Conservation (phyloP, 2,888 invertebrate genomes). For the Plusia festucae region DNA sequence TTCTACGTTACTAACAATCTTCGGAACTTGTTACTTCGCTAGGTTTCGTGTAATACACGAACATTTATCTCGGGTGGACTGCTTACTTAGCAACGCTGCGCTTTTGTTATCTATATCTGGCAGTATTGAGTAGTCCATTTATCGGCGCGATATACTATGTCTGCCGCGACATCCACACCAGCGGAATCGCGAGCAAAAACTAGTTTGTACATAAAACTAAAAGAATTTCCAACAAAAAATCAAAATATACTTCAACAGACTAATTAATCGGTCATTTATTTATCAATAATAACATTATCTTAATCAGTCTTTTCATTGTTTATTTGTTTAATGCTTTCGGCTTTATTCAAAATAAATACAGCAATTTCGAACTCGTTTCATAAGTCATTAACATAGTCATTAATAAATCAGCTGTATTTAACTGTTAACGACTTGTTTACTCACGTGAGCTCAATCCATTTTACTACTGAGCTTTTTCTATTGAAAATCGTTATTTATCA, state of each 20-base stretch:
- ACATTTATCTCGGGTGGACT: too few species aligned
- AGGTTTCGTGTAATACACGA: constrained; percentile 11
- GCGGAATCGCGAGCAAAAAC: too few species aligned
- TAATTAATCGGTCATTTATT: constrained; percentile 1
- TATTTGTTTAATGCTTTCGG: neutral
- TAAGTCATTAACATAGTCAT: neutral
- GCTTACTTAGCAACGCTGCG: too few species aligned
- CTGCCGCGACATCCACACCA: too few species aligned
- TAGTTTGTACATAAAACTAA: too few species aligned
- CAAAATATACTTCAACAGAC: neutral
- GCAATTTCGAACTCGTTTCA: constrained; percentile 9
- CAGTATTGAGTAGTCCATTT: too few species aligned
- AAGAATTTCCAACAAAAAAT: too few species aligned
- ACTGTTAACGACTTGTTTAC: constrained; percentile 4
- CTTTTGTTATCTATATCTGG: too few species aligned
- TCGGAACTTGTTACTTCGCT: constrained; percentile 33
- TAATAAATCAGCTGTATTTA: neutral
- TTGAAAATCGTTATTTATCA: too few species aligned
- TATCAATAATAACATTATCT: constrained; percentile 2
- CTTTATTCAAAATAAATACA: neutral
- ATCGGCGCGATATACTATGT: too few species aligned
- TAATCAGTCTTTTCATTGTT: neutral
- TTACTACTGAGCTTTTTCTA: neutral
- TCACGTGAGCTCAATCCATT: neutral
- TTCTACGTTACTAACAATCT: constrained; percentile 44